A percentile compares a stretch with the other conserved stretches of the same genome.
phyloP scores from a whole-genome alignment of 92 coral and sea anemone species.

The Epizoanthus scotinus region DNA sequence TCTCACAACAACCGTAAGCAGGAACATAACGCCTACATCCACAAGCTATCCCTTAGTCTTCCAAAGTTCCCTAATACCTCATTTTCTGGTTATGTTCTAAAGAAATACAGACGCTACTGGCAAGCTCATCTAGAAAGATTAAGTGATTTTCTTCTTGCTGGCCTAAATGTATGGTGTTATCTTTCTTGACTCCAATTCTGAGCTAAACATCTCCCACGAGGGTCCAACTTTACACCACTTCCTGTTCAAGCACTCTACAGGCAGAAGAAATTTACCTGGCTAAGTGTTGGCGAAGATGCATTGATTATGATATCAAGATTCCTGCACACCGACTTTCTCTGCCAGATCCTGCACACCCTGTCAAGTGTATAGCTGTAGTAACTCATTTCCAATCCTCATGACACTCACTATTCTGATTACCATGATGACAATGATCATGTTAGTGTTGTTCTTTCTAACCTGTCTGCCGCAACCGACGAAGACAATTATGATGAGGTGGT shows the following conservation, averaged over 20 bases:
- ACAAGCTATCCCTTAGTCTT: conserved; percentile 20
- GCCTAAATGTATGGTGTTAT: conserved; percentile 48
- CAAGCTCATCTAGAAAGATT: conserved; percentile 55
- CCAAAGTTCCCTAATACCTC: conserved; percentile 43
- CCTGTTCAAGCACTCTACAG: conserved; percentile 42
- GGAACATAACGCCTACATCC: conserved; percentile 1
- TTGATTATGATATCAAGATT: conserved; percentile 7
- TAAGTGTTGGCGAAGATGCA: conserved; percentile 38
- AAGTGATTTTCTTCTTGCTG: conserved; percentile 43
- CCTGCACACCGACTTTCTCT: neutral
- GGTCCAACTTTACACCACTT: conserved; percentile 63
- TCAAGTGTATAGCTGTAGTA: neutral
- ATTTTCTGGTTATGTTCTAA: conserved; percentile 1
- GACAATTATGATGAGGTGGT: neutral
- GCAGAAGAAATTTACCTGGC: conserved; percentile 50
- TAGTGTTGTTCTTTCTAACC: neutral
- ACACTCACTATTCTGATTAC: no score
- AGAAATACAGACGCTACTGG: conserved; percentile 27
- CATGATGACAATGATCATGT: neutral
- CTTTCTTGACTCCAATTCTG: conserved; percentile 41
- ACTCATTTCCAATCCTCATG: neutral
- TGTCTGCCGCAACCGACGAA: neutral
- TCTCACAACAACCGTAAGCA: neutral
- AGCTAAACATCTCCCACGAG: neutral
- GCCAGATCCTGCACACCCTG: neutral